phyloP scores from a whole-genome alignment of 2,113 vertebrate species.

The Phaetusa simplex region DNA sequence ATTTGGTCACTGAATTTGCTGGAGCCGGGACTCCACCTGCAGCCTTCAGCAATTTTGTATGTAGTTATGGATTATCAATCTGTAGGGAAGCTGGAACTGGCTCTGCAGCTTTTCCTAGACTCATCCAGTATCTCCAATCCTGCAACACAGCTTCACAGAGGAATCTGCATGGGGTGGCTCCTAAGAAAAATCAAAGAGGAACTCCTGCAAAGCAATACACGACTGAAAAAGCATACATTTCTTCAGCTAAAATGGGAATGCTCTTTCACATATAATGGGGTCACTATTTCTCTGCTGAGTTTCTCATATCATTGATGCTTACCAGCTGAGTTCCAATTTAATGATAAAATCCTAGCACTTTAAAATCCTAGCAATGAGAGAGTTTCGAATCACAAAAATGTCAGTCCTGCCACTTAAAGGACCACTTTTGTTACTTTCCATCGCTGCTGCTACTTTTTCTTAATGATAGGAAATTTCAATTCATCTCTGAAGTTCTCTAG shows the following conservation, averaged over 20 bases:
- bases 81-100: neutral
- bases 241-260: neutral
- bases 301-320: constrained; percentile 8
- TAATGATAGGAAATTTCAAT: neutral
- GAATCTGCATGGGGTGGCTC: neutral
- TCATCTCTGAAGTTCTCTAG: neutral
- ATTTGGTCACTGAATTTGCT: neutral
- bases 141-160: neutral
- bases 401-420: neutral
- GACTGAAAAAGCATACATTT: neutral
- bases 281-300: constrained; percentile 14
- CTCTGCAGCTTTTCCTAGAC: neutral
- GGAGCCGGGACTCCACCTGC: neutral
- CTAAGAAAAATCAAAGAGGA: neutral
- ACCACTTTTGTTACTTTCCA: neutral
- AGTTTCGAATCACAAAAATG: constrained; percentile 7
- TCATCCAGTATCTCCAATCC: neutral
- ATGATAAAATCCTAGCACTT: constrained; percentile 36
- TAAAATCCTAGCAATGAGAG: neutral
- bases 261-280: neutral
- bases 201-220: neutral
- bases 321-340: neutral
- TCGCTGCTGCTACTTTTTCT: neutral
- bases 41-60: neutral
- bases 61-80: neutral